Base-by-base conservation (phyloP, 2,113 vertebrate genomes). In the Pitta sordida region DNA sequence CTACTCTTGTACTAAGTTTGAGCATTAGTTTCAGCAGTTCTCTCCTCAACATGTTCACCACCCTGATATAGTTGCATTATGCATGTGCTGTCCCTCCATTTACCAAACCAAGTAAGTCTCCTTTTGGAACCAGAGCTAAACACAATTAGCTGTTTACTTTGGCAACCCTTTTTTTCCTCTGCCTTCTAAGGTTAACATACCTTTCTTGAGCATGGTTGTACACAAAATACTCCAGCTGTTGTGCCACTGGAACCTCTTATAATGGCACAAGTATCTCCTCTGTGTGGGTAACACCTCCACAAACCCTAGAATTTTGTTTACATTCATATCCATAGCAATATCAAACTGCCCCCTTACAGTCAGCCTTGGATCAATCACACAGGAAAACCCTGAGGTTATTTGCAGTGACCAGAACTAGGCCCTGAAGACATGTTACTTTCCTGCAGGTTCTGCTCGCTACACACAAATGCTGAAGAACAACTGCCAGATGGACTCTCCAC, bases 41-140 rank as follows among this genome's bases (percentile, higher is more conserved):
- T 1, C 36, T 81, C 11, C 0, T 10, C 0, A 0, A 9, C 9
- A 20, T 13, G 43, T 43, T 30, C 63, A 67, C 30, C 29, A 70
- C 20, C 26, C 51, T 53, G 37, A 41, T 2, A 7, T 1, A 62
- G 19, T 26, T 18, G 8, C 23, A 86, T 48, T 46, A 46, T 2
- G 12, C 0, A 3, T 65, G 13, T 51, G 23, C 17, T 73, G 22
- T 77, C 19, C 41, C 15, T 80, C 39, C 26, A 30, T 34, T 58
- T 65, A 73, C 41, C 34, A 77, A 86, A 83, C 9, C 32, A 79
- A 82, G 7, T 3, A 26, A 75, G 15, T 17, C 12, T 87, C 27
- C 7, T 74, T 46, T 44, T 43, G 49, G 30, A 79, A 80, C 19
- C 36, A 6, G 63, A 56, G 10, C 20, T 55, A 56, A 79, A 92